A percentile compares a stretch with the other conserved stretches of the same genome.
Evolutionary conservation across 92 coral and sea anemone species (phyloP).

Genomic region (Diadumene lineata): DNA sequence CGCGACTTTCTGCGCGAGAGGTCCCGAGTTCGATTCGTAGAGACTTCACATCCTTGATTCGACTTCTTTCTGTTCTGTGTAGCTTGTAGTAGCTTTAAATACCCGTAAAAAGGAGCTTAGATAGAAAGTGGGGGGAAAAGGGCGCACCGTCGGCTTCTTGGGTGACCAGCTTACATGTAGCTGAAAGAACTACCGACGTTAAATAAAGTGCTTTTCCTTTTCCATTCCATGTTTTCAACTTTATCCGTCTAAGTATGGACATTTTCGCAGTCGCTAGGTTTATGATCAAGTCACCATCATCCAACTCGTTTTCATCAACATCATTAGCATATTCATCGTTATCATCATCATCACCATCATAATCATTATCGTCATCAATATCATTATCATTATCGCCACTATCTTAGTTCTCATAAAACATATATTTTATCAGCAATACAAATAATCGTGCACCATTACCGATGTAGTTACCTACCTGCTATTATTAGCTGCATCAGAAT

Average conservation of each 20-base stretch:
- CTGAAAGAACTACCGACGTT: too few species aligned
- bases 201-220: too few species aligned
- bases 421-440: too few species aligned
- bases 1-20: too few species aligned
- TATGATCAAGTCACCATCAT: neutral
- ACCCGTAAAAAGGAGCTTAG: too few species aligned
- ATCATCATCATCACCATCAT: neutral
- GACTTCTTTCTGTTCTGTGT: too few species aligned
- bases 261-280: neutral
- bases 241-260: neutral
- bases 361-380: neutral
- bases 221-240: neutral
- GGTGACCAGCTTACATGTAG: too few species aligned
- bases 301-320: neutral
- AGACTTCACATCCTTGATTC: too few species aligned
- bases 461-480: conserved; percentile 45
- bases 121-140: too few species aligned
- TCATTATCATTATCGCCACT: neutral
- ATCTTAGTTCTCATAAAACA: neutral
- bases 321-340: neutral
- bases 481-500: conserved; percentile 31
- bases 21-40: too few species aligned
- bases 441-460: conserved; percentile 29
- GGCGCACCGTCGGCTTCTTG: too few species aligned
- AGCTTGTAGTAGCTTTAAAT: too few species aligned